Percentiles rank a stretch among this genome's conserved stretches.
Conservation (phyloP, 2,797 vertebrate genomes). For the Rousettus madagascariensis region DNA sequence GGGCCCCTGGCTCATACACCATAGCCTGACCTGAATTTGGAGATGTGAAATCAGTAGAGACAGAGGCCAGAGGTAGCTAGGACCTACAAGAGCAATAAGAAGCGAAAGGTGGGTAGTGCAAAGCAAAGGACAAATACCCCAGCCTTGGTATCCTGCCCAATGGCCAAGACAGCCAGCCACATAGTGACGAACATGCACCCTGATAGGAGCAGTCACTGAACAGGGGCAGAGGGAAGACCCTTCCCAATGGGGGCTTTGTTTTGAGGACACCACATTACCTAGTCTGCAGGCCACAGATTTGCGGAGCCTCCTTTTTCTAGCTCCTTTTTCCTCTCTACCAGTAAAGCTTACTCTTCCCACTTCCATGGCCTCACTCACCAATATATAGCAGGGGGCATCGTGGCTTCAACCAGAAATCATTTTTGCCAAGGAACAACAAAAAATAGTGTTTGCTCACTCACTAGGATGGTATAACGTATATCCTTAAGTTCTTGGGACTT, state of each 20-base stretch:
- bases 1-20: background rate
- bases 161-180: too few species aligned
- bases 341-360: background rate
- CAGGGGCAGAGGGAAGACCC: background rate
- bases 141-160: background rate
- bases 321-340: background rate
- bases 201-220: background rate
- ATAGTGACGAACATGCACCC: rapidly evolving
- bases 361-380: too few species aligned
- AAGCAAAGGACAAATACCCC: background rate
- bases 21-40: background rate
- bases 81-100: background rate
- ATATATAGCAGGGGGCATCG: background rate
- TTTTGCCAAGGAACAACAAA: background rate
- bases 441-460: background rate
- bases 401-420: background rate
- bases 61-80: background rate
- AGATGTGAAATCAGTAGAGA: background rate
- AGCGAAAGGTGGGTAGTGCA: background rate
- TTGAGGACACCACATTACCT: background rate
- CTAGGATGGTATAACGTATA: background rate
- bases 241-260: background rate
- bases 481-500: background rate
- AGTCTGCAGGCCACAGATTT: background rate
- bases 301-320: background rate